phyloP scores from a whole-genome alignment of 2,113 vertebrate species.

The Halichoerus grypus region DNA sequence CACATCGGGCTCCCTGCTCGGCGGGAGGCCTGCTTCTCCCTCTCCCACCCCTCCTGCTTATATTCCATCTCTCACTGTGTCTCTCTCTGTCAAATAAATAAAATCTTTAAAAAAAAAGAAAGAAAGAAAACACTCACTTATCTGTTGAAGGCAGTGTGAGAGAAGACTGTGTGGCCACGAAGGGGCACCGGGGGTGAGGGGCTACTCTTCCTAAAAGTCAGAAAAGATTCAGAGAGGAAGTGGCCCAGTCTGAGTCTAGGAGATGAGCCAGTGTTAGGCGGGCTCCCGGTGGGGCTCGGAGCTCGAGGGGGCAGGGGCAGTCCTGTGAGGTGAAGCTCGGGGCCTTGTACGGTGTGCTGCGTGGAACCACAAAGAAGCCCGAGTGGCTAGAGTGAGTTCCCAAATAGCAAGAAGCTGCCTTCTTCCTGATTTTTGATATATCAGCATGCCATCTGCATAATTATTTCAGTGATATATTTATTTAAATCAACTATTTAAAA shows the following conservation, averaged over 20 bases:
- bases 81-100: too few relatives aligned
- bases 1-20: too few relatives aligned
- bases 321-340: background rate
- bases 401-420: background rate
- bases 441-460: background rate
- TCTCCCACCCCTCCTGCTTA: too few relatives aligned
- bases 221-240: background rate
- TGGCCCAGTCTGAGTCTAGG: background rate
- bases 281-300: rapidly evolving
- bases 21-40: too few relatives aligned
- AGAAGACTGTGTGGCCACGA: rapidly evolving
- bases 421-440: background rate
- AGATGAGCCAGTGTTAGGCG: too few relatives aligned
- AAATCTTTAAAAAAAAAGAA: too few relatives aligned
- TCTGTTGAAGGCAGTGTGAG: background rate
- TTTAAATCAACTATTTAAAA: constrained; percentile 40
- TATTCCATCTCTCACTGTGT: too few relatives aligned
- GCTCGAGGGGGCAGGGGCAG: background rate
- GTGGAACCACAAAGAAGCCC: background rate
- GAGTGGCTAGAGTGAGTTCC: background rate
- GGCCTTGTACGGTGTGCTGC: too few relatives aligned
- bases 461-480: background rate
- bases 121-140: background rate
- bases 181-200: background rate
- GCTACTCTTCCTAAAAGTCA: background rate